phyloP scores from a whole-genome alignment of 2,797 vertebrate species.

The Mareca penelope region DNA sequence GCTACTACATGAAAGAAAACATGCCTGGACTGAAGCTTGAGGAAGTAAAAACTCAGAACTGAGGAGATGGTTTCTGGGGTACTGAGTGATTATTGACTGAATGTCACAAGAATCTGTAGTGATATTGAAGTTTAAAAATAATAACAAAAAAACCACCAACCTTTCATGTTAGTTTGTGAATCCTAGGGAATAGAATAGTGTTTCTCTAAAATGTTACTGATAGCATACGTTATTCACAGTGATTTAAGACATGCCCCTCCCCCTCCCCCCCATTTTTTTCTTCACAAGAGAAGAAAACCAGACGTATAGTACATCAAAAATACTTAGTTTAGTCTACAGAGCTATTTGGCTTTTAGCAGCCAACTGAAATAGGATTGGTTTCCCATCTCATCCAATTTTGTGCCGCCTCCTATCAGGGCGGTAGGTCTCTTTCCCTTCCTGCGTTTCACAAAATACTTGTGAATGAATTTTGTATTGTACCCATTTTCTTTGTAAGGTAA shows the following conservation, averaged over 20 bases:
- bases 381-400: background rate
- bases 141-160: too few species aligned
- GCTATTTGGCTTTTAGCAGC: background rate
- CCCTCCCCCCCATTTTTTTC: too few species aligned
- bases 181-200: background rate
- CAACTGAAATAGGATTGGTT: rapidly evolving
- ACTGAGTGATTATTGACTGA: background rate
- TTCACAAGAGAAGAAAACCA: too few species aligned
- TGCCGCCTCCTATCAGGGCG: background rate
- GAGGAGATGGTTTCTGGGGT: background rate
- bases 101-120: background rate
- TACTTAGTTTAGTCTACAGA: background rate
- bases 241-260: background rate
- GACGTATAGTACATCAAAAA: background rate
- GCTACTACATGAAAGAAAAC: background rate
- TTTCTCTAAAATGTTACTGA: background rate
- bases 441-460: background rate
- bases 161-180: background rate
- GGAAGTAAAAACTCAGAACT: background rate
- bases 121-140: background rate
- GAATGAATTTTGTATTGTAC: background rate
- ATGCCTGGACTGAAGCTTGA: background rate
- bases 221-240: background rate
- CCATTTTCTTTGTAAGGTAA: background rate
- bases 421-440: background rate